These are phyloP conservation scores for Eulemur rubriventer DNA, from an alignment of 2,797 vertebrate genomes.

Conservation along the genomic window DNA sequence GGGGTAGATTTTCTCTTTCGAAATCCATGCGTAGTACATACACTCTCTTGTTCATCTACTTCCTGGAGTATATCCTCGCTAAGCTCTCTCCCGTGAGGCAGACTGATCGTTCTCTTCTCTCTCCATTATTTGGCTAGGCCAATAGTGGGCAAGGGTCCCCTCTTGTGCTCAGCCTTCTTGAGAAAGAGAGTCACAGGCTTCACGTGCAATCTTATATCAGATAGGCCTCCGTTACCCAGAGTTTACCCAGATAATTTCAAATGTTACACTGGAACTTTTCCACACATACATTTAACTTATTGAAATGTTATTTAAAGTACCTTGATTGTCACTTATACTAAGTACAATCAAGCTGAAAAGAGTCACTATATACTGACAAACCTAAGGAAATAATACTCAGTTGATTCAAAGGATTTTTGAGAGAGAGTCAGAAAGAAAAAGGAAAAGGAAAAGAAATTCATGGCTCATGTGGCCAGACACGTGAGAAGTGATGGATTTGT, in stretches of 20 bases:
- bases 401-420: background rate
- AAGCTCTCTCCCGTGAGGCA: background rate
- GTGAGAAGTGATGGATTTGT: background rate
- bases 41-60: background rate
- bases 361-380: background rate
- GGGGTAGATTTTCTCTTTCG: background rate
- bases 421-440: background rate
- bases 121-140: background rate
- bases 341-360: background rate
- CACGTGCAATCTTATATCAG: background rate
- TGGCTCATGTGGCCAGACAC: background rate
- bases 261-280: background rate
- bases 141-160: background rate
- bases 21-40: background rate
- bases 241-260: background rate
- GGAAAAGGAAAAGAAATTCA: background rate
- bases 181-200: background rate
- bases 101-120: background rate
- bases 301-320: background rate
- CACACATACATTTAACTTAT: background rate
- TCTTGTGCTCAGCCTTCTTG: background rate
- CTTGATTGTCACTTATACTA: background rate
- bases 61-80: background rate
- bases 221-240: background rate
- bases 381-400: background rate